phyloP scores from a whole-genome alignment of 2,113 vertebrate species.

The Apus apus region DNA sequence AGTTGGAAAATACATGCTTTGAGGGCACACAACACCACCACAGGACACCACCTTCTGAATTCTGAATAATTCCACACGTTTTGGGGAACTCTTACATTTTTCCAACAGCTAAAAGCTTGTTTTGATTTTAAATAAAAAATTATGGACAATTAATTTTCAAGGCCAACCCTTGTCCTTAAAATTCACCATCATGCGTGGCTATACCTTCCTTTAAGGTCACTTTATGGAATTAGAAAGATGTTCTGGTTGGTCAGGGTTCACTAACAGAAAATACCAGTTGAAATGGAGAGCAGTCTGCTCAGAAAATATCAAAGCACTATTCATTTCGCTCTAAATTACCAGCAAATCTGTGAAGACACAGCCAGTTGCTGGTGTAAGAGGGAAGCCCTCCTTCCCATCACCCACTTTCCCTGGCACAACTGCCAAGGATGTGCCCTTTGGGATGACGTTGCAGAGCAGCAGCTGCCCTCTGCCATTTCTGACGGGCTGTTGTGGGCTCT shows the following conservation, averaged over 20 bases:
- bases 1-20: background rate
- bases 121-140: background rate
- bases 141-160: background rate
- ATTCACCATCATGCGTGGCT: no score
- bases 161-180: background rate
- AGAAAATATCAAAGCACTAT: background rate
- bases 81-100: no score
- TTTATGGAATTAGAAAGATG: background rate
- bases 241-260: background rate
- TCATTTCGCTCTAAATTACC: background rate
- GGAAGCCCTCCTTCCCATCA: background rate
- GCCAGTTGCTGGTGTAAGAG: background rate
- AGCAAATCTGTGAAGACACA: background rate
- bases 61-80: no score
- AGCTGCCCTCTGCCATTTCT: background rate
- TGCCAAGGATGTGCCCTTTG: background rate
- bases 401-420: no score
- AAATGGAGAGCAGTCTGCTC: background rate
- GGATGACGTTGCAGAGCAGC: background rate
- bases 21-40: no score
- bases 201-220: background rate
- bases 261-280: fast-evolving
- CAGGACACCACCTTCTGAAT: no score
- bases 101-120: background rate
- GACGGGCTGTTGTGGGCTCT: background rate